A percentile compares a stretch with the other conserved stretches of the same genome.
These are phyloP conservation scores for Caenorhabditis sulstoni DNA, from an alignment of 2,888 invertebrate species.

Conservation along the genomic window DNA sequence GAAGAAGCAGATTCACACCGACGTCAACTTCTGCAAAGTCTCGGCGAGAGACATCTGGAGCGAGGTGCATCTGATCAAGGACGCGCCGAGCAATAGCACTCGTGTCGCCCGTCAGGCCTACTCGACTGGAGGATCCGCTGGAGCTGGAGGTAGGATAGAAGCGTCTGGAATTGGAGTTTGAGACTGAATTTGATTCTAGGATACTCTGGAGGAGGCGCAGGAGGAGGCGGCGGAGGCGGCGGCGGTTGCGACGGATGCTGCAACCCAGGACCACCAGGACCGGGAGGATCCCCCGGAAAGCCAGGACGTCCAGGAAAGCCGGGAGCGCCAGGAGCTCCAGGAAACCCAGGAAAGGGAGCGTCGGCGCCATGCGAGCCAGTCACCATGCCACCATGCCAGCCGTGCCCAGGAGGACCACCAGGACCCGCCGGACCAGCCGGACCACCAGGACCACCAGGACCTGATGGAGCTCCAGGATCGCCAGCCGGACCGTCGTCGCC, in stretches of 20 bases:
- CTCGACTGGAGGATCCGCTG: constrained; percentile 48
- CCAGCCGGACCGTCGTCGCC: constrained; percentile 60
- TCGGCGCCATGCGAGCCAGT: constrained; percentile 65
- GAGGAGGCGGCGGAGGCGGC: constrained; percentile 30
- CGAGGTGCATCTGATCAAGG: constrained; percentile 77
- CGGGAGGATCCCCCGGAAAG: constrained; percentile 65
- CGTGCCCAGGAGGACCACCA: constrained; percentile 66
- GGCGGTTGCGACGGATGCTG: constrained; percentile 66
- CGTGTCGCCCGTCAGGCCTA: constrained; percentile 75
- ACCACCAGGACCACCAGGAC: constrained; percentile 65
- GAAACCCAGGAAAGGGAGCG: constrained; percentile 66
- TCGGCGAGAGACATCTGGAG: constrained; percentile 80
- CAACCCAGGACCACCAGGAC: constrained; percentile 68
- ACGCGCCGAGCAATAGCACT: constrained; percentile 68
- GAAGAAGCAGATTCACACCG: constrained; percentile 74
- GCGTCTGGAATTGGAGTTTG: no score
- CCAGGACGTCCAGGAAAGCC: constrained; percentile 66
- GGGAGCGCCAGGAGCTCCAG: constrained; percentile 69
- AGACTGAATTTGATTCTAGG: constrained; percentile 12
- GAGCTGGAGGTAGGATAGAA: constrained; percentile 11
- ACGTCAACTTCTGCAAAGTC: constrained; percentile 77
- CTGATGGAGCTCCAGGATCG: constrained; percentile 62
- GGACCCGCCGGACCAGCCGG: constrained; percentile 65
- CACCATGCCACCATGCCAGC: constrained; percentile 67
- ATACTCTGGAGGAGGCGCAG: constrained; percentile 44